These are phyloP conservation scores for Drosophila formosana DNA, from an alignment of 2,888 invertebrate genomes.

Conservation along the genomic window DNA sequence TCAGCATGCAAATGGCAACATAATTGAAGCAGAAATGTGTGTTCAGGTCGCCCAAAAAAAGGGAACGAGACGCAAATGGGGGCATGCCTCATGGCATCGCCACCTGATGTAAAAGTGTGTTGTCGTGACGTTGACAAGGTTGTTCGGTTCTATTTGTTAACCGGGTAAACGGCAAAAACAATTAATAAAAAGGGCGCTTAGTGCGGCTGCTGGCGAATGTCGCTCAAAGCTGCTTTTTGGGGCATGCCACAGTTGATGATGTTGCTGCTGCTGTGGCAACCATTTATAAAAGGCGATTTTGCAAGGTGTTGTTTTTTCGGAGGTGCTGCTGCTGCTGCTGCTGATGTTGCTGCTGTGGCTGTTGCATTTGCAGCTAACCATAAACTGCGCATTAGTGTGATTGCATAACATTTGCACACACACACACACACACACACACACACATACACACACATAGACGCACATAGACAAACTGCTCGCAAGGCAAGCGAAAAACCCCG, in stretches of 20 bases:
- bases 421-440: slow-evolving; percentile 14
- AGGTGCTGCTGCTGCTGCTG: slow-evolving; percentile 18
- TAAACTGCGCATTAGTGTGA: slow-evolving; percentile 78
- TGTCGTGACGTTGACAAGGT: slow-evolving; percentile 22
- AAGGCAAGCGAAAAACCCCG: slow-evolving; percentile 44
- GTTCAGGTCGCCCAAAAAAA: background rate
- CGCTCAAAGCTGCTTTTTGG: slow-evolving; percentile 28
- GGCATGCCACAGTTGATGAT: slow-evolving; percentile 53
- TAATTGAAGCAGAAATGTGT: slow-evolving; percentile 71
- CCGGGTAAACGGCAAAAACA: slow-evolving; percentile 45
- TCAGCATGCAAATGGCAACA: slow-evolving; percentile 68
- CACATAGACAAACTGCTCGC: slow-evolving; percentile 20
- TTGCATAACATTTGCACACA: slow-evolving; percentile 71
- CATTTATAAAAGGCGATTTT: slow-evolving; percentile 71
- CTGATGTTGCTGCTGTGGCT: slow-evolving; percentile 19
- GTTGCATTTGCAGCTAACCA: slow-evolving; percentile 56
- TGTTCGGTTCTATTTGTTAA: slow-evolving; percentile 54
- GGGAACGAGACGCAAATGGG: slow-evolving; percentile 4
- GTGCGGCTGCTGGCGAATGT: slow-evolving; percentile 3
- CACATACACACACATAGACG: slow-evolving; percentile 2
- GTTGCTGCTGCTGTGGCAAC: slow-evolving; percentile 53
- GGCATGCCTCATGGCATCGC: background rate
- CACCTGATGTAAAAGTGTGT: background rate
- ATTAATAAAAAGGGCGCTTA: slow-evolving; percentile 57
- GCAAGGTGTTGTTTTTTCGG: slow-evolving; percentile 36